Conservation (phyloP, 2,797 vertebrate genomes). For the Danio tinwini region DNA sequence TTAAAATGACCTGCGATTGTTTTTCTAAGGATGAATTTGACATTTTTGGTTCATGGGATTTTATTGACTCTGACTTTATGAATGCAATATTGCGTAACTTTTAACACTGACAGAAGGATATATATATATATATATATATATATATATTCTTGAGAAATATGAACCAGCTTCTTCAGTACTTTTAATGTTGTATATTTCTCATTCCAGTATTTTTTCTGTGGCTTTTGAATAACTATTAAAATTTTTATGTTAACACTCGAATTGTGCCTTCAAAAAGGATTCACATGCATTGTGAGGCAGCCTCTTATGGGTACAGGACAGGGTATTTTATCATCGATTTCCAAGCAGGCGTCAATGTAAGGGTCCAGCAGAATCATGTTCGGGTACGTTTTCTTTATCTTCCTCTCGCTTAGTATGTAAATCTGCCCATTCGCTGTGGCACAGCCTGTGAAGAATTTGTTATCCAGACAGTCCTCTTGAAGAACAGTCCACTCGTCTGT, state of each 20-base stretch:
- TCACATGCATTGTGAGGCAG: conserved; percentile 70
- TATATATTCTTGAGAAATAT: neutral
- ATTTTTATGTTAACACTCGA: neutral
- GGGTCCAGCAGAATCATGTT: conserved; percentile 86
- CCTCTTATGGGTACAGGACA: conserved; percentile 86
- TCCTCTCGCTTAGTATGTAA: conserved; percentile 85
- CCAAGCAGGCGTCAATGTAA: conserved; percentile 82
- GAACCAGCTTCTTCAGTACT: neutral
- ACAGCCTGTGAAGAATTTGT: conserved; percentile 88
- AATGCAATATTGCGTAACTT: neutral
- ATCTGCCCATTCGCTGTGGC: conserved; percentile 81
- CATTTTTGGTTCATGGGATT: neutral
- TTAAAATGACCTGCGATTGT: neutral
- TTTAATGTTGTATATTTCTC: conserved; percentile 30
- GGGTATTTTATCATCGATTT: conserved; percentile 80
- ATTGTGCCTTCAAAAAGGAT: conserved; percentile 28
- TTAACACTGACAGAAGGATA: too few relatives aligned
- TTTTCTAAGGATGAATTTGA: neutral
- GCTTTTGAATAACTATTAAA: conserved; percentile 67
- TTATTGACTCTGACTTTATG: neutral
- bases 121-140: too few relatives aligned
- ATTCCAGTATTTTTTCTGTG: conserved; percentile 54
- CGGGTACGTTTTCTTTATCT: conserved; percentile 78
- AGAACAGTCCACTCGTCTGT: conserved; percentile 86
- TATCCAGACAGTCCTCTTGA: conserved; percentile 80